Percentiles rank a stretch among this genome's conserved stretches.
phyloP scores from a whole-genome alignment of 2,888 invertebrate species.

The Icerya purchasi region DNA sequence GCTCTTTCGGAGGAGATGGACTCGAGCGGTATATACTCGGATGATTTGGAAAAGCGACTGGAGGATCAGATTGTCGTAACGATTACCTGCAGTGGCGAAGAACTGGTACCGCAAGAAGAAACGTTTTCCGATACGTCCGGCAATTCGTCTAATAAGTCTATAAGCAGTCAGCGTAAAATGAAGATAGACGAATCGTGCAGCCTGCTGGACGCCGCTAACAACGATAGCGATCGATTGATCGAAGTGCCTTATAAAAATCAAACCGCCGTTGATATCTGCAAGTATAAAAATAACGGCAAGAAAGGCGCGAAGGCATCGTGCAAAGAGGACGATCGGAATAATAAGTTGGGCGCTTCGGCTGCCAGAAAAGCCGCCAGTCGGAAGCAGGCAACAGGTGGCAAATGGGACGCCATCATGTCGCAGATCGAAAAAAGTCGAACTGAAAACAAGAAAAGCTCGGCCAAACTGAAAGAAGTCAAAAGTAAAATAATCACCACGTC shows the following conservation, averaged over 20 bases:
- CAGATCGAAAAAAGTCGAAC: slow-evolving; percentile 46
- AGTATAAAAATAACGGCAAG: background rate
- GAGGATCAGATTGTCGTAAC: slow-evolving; percentile 18
- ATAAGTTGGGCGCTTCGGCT: background rate
- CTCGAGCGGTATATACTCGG: slow-evolving; percentile 72
- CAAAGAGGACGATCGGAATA: too few relatives aligned
- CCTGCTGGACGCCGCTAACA: background rate
- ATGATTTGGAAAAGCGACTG: slow-evolving; percentile 43
- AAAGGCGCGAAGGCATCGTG: background rate
- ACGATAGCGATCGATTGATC: background rate
- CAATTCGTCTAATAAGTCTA: slow-evolving; percentile 7
- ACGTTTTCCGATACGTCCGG: slow-evolving; percentile 7
- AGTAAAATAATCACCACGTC: slow-evolving; percentile 42
- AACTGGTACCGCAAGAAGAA: background rate
- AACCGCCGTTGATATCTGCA: background rate
- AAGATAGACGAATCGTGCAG: background rate
- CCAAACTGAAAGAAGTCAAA: slow-evolving; percentile 59
- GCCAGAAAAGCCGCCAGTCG: background rate
- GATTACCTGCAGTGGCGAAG: slow-evolving; percentile 10
- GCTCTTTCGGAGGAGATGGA: slow-evolving; percentile 61
- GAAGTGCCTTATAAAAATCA: background rate
- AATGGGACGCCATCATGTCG: slow-evolving; percentile 69
- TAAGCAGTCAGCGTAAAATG: slow-evolving; percentile 4
- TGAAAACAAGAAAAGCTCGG: slow-evolving; percentile 45
- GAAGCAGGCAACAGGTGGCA: slow-evolving; percentile 26